These are phyloP conservation scores for Coturnix japonica DNA, from an alignment of 2,113 vertebrate genomes.

Conservation along the genomic window DNA sequence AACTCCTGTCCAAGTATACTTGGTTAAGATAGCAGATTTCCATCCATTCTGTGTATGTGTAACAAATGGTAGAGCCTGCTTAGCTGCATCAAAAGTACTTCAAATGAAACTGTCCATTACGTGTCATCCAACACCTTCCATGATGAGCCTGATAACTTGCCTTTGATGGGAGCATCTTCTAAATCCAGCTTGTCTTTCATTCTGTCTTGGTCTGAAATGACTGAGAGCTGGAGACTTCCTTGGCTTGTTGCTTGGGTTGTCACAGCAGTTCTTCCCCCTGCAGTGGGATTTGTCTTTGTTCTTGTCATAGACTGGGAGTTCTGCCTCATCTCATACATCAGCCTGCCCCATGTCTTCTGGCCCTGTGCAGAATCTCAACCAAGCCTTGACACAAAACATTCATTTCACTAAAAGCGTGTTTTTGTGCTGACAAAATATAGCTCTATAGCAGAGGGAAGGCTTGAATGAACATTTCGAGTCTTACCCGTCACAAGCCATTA, in stretches of 20 bases:
- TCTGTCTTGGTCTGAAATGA: not conserved
- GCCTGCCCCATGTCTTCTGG: not conserved
- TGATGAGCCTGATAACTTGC: not conserved
- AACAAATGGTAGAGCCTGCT: not conserved
- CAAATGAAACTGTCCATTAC: not conserved
- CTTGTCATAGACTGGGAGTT: not conserved
- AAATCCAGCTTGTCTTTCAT: not conserved
- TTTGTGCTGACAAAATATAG: conserved; percentile 61
- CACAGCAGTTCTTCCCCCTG: not conserved
- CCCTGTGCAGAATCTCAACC: conserved; percentile 15
- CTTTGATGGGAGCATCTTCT: not conserved
- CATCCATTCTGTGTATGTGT: not conserved
- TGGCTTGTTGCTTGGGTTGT: not conserved
- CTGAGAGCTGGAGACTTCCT: not conserved
- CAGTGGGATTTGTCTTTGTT: not conserved
- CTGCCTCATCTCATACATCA: not conserved
- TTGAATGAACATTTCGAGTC: conserved; percentile 71
- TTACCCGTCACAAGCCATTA: conserved; percentile 81
- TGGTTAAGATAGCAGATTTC: not conserved
- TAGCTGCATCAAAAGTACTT: not conserved
- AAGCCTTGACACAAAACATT: conserved; percentile 61
- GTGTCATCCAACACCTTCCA: not conserved
- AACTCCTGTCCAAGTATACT: not conserved
- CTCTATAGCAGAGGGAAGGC: conserved; percentile 38
- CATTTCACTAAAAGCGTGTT: conserved; percentile 56